These are phyloP conservation scores for Melikaiella ostensackeni DNA, from an alignment of 2,888 invertebrate genomes.

Conservation along the genomic window DNA sequence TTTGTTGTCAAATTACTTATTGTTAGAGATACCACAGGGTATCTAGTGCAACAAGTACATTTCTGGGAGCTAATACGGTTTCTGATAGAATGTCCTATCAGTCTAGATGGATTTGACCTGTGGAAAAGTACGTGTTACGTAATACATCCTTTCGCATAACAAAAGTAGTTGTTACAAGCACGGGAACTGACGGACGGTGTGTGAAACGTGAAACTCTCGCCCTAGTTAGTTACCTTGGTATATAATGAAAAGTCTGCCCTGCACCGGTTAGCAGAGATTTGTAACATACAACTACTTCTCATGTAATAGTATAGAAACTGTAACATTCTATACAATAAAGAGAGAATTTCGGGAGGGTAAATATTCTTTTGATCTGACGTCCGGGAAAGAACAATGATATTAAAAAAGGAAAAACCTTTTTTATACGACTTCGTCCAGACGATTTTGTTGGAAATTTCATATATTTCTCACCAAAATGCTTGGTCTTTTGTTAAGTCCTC, in stretches of 20 bases:
- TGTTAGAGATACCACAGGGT: neutral
- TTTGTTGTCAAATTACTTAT: neutral
- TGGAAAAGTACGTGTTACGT: neutral
- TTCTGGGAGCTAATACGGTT: neutral
- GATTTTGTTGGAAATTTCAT: no score
- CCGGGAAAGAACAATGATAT: no score
- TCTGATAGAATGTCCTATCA: neutral
- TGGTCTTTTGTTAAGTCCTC: no score
- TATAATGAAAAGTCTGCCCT: conserved; percentile 12
- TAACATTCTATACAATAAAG: no score
- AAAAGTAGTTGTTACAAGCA: conserved; percentile 4
- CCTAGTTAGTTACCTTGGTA: conserved; percentile 16
- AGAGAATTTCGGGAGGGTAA: no score
- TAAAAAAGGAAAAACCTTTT: no score
- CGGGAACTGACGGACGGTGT: neutral
- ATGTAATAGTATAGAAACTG: conserved; percentile 5
- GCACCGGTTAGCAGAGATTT: neutral
- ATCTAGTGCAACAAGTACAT: neutral
- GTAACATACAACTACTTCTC: neutral
- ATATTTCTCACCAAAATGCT: no score
- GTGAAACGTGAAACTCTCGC: conserved; percentile 18
- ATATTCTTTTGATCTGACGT: no score
- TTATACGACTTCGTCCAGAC: no score
- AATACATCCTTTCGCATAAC: neutral
- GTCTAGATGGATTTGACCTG: neutral